Evolutionary conservation across 2,113 vertebrate species (phyloP).

Genomic region (Dicrurus megarhynchus): DNA sequence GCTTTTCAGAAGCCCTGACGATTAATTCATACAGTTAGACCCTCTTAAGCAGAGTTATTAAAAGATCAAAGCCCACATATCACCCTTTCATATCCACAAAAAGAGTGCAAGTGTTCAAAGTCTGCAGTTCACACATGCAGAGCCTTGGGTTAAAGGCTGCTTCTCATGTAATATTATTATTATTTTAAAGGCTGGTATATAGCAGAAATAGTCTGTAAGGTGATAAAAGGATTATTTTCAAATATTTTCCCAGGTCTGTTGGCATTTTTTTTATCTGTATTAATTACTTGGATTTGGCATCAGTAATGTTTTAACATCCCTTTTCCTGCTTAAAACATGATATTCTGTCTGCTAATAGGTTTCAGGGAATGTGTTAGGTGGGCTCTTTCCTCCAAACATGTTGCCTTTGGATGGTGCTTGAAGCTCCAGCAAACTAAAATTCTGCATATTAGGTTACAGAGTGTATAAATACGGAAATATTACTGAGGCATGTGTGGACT

Average conservation of each 20-base stretch:
- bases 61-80: constrained; percentile 43
- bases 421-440: neutral
- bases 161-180: neutral
- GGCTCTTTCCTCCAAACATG: accelerated
- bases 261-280: neutral
- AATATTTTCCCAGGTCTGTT: neutral
- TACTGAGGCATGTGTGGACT: neutral
- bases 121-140: neutral
- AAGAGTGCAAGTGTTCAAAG: neutral
- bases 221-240: neutral
- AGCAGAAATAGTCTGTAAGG: neutral
- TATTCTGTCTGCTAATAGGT: neutral
- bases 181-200: neutral
- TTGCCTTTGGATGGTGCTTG: neutral
- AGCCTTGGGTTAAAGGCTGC: neutral
- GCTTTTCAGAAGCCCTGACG: neutral
- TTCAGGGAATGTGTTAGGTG: neutral
- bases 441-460: neutral
- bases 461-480: neutral
- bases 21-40: constrained; percentile 21
- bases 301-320: neutral
- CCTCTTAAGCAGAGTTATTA: constrained; percentile 26
- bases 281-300: neutral
- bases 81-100: neutral
- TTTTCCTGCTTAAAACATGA: neutral